Conservation (phyloP, 2,797 vertebrate species). For the Euphonia xanthogaster region DNA sequence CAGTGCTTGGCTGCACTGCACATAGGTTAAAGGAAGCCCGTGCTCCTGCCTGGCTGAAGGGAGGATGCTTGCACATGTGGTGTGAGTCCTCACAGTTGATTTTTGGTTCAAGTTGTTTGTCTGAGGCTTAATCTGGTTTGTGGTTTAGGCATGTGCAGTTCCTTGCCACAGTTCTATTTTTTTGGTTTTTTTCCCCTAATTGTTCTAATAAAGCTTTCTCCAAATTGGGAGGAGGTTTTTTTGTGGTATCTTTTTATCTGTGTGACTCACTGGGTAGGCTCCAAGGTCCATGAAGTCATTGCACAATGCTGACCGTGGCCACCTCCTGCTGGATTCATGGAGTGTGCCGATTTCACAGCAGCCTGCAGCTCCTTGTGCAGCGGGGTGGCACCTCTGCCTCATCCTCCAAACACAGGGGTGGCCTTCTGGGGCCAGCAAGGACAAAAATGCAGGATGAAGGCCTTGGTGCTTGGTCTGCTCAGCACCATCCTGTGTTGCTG, state of each 20-base stretch:
- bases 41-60: background rate
- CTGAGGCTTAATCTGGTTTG: background rate
- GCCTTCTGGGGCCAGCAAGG: fast-evolving
- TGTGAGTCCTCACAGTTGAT: background rate
- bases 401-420: background rate
- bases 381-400: background rate
- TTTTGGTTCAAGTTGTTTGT: conserved; percentile 5
- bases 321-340: background rate
- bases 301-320: background rate
- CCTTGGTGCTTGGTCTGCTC: background rate
- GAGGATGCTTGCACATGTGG: background rate
- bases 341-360: background rate
- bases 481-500: background rate
- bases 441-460: background rate
- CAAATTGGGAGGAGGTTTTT: background rate
- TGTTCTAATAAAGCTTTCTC: background rate
- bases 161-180: background rate
- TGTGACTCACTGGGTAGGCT: background rate
- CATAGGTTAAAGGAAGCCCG: background rate
- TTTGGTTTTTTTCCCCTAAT: background rate
- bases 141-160: background rate
- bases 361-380: fast-evolving
- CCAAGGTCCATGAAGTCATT: background rate
- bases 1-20: background rate
- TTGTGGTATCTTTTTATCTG: background rate